Conservation (phyloP, 2,113 vertebrate genomes). For the Thalassarche chlororhynchos region DNA sequence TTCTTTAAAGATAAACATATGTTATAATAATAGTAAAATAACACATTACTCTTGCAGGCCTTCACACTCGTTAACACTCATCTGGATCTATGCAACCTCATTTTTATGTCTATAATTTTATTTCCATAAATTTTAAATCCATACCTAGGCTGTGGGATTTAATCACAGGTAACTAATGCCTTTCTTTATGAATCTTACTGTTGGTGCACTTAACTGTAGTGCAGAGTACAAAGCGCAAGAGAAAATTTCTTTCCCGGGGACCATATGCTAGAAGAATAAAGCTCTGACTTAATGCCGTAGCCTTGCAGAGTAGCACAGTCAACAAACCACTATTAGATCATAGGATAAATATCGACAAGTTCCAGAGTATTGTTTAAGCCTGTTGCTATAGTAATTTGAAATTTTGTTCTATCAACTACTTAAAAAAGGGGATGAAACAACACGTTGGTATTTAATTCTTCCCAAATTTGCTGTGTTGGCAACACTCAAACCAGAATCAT, state of each 20-base stretch:
- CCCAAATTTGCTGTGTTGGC: background rate
- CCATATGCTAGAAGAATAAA: constrained; percentile 59
- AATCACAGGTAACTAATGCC: constrained; percentile 35
- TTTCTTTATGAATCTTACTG: constrained; percentile 41
- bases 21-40: constrained; percentile 63
- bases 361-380: constrained; percentile 25
- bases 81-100: constrained; percentile 55
- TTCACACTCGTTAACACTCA: constrained; percentile 56
- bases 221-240: background rate
- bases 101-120: constrained; percentile 61
- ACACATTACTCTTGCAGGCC: constrained; percentile 20
- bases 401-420: background rate
- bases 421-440: background rate
- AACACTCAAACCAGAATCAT: background rate
- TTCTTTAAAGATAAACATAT: constrained; percentile 69
- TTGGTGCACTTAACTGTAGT: background rate
- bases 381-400: background rate
- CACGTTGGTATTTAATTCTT: background rate
- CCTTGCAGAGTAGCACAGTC: background rate
- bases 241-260: background rate
- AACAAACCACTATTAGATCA: background rate
- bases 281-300: background rate
- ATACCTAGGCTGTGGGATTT: background rate
- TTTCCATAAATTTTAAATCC: constrained; percentile 63
- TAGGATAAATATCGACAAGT: background rate